These are phyloP conservation scores for Cairina moschata DNA, from an alignment of 2,113 vertebrate genomes.

Conservation along the genomic window DNA sequence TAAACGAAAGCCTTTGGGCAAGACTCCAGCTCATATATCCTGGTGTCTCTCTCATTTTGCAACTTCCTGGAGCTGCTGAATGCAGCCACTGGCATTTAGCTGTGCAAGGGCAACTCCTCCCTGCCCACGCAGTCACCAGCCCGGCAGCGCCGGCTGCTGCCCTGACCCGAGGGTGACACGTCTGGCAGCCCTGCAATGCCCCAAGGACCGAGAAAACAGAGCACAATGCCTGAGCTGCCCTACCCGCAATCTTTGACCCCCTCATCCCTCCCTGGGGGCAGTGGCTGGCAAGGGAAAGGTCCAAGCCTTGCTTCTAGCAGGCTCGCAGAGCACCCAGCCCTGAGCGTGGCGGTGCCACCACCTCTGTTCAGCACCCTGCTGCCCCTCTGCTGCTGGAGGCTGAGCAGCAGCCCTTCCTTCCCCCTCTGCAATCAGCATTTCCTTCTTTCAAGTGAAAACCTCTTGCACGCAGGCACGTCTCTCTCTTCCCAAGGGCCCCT, in stretches of 20 bases:
- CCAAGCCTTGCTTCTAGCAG: background rate
- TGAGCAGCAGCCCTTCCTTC: background rate
- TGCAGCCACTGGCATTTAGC: background rate
- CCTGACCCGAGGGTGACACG: background rate
- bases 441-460: background rate
- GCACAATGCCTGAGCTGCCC: rapidly evolving
- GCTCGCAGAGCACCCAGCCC: background rate
- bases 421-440: background rate
- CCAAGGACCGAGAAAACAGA: rapidly evolving
- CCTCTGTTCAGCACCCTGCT: background rate
- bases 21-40: background rate
- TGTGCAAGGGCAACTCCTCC: background rate
- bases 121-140: background rate
- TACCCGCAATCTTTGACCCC: background rate
- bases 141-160: background rate
- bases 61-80: background rate
- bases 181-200: background rate
- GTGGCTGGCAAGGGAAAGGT: background rate
- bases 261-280: rapidly evolving
- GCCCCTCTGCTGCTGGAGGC: background rate
- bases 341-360: background rate
- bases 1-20: background rate
- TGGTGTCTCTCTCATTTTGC: background rate
- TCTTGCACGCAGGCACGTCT: rapidly evolving
- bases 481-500: background rate